Evolutionary conservation across 2,888 invertebrate genomes (phyloP), one percentile per base, ranked within the genome.

Genomic region (Thera obeliscata): DNA sequence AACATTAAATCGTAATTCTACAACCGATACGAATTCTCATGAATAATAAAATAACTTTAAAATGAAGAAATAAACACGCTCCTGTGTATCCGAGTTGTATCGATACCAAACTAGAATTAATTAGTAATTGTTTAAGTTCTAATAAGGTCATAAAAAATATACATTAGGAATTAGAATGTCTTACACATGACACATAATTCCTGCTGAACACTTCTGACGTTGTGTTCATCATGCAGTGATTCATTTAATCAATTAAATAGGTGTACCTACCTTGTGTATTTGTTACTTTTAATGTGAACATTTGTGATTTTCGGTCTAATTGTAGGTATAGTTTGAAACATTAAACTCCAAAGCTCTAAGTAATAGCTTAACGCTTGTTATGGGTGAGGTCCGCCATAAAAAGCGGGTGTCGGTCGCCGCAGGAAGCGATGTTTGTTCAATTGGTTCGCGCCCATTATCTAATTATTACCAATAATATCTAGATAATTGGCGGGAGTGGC

Each of bases 381-480:
- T 33, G 52, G 33, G 9, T 33, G 8, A 2, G 9, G 36, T 36
- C 5, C 52, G 6, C 41, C 54, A 64, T 46, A 64, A 59, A 49
- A 61, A 56, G 50, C 46, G 56, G 64, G 61, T 61, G 65, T 60
- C 58, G 33, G 38, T 50, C 70, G 60, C 67, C 64, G 12, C 71
- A 57, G 69, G 67, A 67, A 61, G 64, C 60, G 69, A n/a, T 66
- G 43, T 61, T 66, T 71, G 57, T 71, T 66, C 77, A 76, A 76
- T 79, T 74, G 74, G 73, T 70, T 74, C 74, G 80, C 72, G 55
- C 56, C 33, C 62, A 79, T 80, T 79, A 80, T 80, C 76, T 81
- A 78, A 81, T 82, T 80, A 78, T 78, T 63, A 63, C 35, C 49
- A 41, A 46, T 68, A 46, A 56, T 67, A 63, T 63, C 59, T 73